Evolutionary conservation across 2,888 invertebrate species (phyloP).

Genomic region (Epirrhoe tristata): DNA sequence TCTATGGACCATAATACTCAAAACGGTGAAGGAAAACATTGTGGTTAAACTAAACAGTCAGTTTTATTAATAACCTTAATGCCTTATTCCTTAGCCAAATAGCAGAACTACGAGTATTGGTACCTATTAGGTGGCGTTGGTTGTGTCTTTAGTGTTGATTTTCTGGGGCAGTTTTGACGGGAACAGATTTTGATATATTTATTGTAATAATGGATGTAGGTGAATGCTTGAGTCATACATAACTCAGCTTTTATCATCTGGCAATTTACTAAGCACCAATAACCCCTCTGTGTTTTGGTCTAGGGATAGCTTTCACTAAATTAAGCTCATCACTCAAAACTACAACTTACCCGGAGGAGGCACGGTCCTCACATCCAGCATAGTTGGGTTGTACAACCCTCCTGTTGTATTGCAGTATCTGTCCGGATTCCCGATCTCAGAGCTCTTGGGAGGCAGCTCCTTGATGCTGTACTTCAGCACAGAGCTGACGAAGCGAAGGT

Average conservation of each 20-base stretch:
- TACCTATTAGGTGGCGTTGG: no score
- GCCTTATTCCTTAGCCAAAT: not conserved
- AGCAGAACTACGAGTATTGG: not conserved
- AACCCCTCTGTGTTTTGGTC: not conserved
- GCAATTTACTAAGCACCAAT: no score
- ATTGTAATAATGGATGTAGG: no score
- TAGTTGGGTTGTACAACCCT: conserved; percentile 91
- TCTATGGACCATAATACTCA: not conserved
- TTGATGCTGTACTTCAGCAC: conserved; percentile 90
- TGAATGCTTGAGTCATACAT: no score
- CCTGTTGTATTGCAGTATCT: conserved; percentile 89
- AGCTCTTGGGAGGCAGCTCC: conserved; percentile 87
- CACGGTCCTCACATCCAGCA: conserved; percentile 78
- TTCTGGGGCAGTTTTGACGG: no score
- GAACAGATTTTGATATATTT: no score
- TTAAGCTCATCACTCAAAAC: not conserved
- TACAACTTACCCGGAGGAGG: conserved; percentile 87
- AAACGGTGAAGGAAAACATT: not conserved
- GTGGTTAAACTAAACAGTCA: not conserved
- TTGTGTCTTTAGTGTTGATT: no score
- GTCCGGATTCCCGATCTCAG: conserved; percentile 57
- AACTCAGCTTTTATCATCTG: no score
- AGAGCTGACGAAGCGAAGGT: conserved; percentile 90
- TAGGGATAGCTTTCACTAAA: not conserved
- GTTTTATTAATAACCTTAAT: not conserved